Evolutionary conservation across 2,888 invertebrate genomes (phyloP).

Genomic region (Eupithecia abbreviata): DNA sequence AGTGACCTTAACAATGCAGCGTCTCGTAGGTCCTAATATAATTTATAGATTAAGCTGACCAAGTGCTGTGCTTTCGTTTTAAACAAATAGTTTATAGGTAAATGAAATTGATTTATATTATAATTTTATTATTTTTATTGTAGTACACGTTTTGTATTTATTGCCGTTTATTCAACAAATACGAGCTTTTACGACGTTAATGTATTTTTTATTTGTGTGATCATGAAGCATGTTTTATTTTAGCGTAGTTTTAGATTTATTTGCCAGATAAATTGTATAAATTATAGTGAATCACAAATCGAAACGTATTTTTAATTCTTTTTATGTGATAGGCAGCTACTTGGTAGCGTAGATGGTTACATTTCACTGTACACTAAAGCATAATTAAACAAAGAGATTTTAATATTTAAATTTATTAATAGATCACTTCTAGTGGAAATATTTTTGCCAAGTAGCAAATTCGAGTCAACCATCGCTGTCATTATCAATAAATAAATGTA

Average conservation of each 20-base stretch:
- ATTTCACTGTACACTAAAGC: constrained; percentile 73
- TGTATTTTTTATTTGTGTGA: constrained; percentile 61
- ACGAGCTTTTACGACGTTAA: constrained; percentile 72
- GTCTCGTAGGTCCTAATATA: constrained; percentile 76
- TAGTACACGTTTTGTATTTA: constrained; percentile 72
- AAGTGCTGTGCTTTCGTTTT: constrained; percentile 84
- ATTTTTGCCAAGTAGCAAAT: constrained; percentile 84
- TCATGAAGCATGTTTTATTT: constrained; percentile 65
- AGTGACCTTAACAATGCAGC: constrained; percentile 67
- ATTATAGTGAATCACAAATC: constrained; percentile 72
- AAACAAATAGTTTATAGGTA: constrained; percentile 78
- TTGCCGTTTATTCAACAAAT: constrained; percentile 75
- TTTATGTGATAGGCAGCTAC: constrained; percentile 76
- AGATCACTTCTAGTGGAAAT: constrained; percentile 82
- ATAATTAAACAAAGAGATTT: constrained; percentile 79
- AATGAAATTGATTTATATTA: constrained; percentile 74
- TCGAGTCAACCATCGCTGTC: constrained; percentile 83
- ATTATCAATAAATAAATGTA: constrained; percentile 84
- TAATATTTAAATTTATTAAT: constrained; percentile 78
- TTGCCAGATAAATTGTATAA: constrained; percentile 73
- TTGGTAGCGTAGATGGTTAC: constrained; percentile 76
- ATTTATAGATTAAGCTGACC: constrained; percentile 80
- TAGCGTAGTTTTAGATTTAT: constrained; percentile 67
- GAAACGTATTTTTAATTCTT: constrained; percentile 71
- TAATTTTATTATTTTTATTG: constrained; percentile 68